These are phyloP conservation scores for Petrophora chlorosata DNA, from an alignment of 2,888 invertebrate genomes.

Conservation along the genomic window DNA sequence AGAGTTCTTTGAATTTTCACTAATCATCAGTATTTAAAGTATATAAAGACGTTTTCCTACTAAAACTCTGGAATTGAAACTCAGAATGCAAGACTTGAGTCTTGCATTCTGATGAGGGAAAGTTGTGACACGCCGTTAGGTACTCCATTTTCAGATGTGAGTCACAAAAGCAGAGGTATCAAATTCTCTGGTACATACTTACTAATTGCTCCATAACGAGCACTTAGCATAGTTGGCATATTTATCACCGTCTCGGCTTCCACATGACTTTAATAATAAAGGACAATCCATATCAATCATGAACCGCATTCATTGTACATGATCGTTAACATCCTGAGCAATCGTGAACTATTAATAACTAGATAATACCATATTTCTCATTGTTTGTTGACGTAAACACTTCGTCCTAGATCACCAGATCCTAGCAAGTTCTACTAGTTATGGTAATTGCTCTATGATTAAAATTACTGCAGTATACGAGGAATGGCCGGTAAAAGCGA, in stretches of 20 bases:
- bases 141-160: conserved; percentile 40
- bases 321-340: neutral
- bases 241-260: conserved; percentile 46
- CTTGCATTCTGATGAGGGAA: too few relatives aligned
- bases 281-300: neutral
- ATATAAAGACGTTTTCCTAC: too few relatives aligned
- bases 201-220: conserved; percentile 63
- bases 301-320: neutral
- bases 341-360: neutral
- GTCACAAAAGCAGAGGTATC: conserved; percentile 49
- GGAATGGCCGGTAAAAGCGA: conserved; percentile 35
- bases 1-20: neutral
- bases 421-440: conserved; percentile 37
- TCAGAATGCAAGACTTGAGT: too few relatives aligned
- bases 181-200: conserved; percentile 57
- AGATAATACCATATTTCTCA: conserved; percentile 2
- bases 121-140: too few relatives aligned
- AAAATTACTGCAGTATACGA: conserved; percentile 25
- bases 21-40: neutral
- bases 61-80: too few relatives aligned
- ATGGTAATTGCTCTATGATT: conserved; percentile 36
- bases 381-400: conserved; percentile 18
- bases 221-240: conserved; percentile 60
- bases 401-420: conserved; percentile 14
- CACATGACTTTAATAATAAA: conserved; percentile 5